Conservation (phyloP, 2,888 invertebrate species). For the Pantelozetes paolii region DNA sequence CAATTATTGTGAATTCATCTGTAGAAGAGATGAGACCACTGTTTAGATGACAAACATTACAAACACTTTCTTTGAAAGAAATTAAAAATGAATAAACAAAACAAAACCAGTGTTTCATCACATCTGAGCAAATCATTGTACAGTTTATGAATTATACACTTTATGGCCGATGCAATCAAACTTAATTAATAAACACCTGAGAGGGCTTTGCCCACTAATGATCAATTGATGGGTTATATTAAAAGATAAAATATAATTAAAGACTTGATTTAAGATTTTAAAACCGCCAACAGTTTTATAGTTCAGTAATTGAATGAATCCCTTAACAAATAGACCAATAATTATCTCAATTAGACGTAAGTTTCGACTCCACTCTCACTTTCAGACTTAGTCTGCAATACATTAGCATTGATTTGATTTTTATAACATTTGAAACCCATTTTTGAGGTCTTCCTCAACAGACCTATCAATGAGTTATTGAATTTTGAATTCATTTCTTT, state of each 20-base stretch:
- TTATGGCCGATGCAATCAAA: background rate
- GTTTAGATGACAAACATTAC: background rate
- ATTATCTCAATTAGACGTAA: background rate
- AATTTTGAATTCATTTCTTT: no score
- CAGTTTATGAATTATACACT: background rate
- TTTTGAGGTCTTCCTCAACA: no score
- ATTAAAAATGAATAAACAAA: background rate
- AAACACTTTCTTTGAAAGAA: background rate
- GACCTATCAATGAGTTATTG: no score
- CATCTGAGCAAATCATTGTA: conserved; percentile 12
- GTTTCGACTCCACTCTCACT: background rate
- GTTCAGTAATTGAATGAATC: background rate
- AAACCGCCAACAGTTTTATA: background rate
- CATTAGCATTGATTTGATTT: no score
- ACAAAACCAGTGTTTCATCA: background rate
- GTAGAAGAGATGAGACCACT: conserved; percentile 29
- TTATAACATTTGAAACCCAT: no score
- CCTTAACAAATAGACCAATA: conserved; percentile 13
- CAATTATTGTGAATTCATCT: conserved; percentile 14
- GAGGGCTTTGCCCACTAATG: conserved; percentile 5
- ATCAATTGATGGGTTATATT: conserved; percentile 5
- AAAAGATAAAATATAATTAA: background rate
- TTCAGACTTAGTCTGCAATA: no score
- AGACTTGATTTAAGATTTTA: background rate
- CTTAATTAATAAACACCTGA: conserved; percentile 15